A percentile compares a stretch with the other conserved stretches of the same genome.
phyloP scores from a whole-genome alignment of 2,797 vertebrate genomes.

The Hydrolagus colliei region DNA sequence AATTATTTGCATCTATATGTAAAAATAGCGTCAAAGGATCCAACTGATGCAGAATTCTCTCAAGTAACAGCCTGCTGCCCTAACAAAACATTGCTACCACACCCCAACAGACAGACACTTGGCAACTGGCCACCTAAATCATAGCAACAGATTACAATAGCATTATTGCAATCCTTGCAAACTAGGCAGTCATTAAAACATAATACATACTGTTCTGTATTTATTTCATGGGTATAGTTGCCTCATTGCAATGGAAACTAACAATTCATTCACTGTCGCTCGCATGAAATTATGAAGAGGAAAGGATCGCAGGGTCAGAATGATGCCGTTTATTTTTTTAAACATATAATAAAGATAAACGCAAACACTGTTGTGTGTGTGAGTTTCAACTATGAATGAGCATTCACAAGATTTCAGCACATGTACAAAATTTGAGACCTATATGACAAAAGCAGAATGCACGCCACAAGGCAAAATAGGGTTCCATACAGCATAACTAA shows the following conservation, averaged over 20 bases:
- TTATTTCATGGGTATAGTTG: constrained; percentile 13
- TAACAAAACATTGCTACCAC: background rate
- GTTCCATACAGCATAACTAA: no score
- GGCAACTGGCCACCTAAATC: background rate
- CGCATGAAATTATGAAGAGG: background rate
- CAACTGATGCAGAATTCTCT: background rate
- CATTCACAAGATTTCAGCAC: background rate
- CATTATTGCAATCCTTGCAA: background rate
- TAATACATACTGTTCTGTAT: background rate
- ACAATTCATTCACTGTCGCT: background rate
- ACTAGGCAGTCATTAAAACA: constrained; percentile 9
- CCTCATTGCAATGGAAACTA: background rate
- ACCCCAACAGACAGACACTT: background rate
- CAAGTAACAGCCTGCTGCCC: background rate
- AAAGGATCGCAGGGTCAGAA: no score
- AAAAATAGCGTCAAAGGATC: background rate
- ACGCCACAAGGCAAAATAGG: no score
- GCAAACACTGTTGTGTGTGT: background rate
- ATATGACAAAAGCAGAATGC: no score
- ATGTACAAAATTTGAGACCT: no score
- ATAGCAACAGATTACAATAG: background rate
- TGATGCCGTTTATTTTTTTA: no score
- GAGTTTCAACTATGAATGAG: background rate
- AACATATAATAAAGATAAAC: background rate
- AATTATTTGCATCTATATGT: no score